Evolutionary conservation across 2,113 vertebrate species (phyloP), one percentile per base, ranked within the genome.

Genomic region (Datnioides undecimradiatus): DNA sequence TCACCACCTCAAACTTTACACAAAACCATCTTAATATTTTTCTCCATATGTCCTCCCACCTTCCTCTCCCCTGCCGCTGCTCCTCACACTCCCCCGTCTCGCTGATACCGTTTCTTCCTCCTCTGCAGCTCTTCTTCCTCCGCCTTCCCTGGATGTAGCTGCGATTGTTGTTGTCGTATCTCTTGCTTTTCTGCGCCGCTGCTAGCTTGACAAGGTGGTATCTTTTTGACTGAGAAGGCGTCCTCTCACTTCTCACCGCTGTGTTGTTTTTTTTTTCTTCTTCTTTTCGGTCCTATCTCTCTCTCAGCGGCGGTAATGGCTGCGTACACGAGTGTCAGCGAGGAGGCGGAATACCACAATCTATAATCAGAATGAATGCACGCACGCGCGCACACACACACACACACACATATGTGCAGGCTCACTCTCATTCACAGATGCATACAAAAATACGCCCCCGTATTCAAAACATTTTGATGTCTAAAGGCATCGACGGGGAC

Each of bases 331-430:
- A 79, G 51, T 80, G 66, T 81, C 78, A 65, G 46, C 41, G 81
- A 73, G 65, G 60, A 73, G 84, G 79, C 25, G n/a, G 80, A 82
- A 87, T 80, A 66, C 51, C 76, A 63, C 63, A 46, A 57, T 83
- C 70, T 78, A 38, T 80, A 82, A 85, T 83, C 82, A 54, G 27
- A 83, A 80, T 45, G 49, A 68, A 80, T 38, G 4, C 60, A 33
- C 34, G 3, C 52, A 41, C 58, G 2, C 33, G 14, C 67, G 16
- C 23, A 45, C 63, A 8, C 57, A 45, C 43, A 40, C 25, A 25
- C 3, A 27, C 21, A 23, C 16, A 17, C 48, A 36, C 40, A 14
- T 38, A 29, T n/a, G 9, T 33, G n/a, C n/a, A n/a, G n/a, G 14
- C 43, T 25, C 58, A 6, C 54, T 25, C 59, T 80, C 82, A 85